phyloP scores from a whole-genome alignment of 2,888 invertebrate genomes.

The Ryuthela nishihirai region DNA sequence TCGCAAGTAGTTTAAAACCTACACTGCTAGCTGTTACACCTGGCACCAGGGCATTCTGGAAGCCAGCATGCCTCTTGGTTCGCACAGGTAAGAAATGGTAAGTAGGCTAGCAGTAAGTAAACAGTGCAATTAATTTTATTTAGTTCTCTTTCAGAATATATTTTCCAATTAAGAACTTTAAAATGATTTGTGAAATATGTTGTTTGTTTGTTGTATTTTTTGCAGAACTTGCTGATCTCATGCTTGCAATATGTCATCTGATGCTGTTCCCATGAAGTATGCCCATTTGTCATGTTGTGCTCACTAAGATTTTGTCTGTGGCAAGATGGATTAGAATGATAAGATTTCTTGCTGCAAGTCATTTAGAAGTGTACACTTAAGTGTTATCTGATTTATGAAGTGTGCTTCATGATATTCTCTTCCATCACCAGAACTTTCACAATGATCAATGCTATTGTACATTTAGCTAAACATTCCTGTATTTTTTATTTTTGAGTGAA shows the following conservation, averaged over 20 bases:
- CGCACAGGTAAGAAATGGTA: constrained; percentile 28
- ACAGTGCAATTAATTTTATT: constrained; percentile 13
- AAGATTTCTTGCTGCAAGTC: constrained; percentile 8
- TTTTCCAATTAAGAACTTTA: no score
- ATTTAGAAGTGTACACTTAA: no score
- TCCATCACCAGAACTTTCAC: no score
- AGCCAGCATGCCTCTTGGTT: constrained; percentile 12
- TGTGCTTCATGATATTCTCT: no score
- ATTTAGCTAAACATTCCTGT: no score
- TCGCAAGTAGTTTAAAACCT: constrained; percentile 25
- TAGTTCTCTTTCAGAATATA: no score
- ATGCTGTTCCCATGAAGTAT: constrained; percentile 28
- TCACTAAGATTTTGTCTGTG: constrained; percentile 27
- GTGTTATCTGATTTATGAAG: no score
- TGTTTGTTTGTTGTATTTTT: constrained; percentile 34
- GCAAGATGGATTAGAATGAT: constrained; percentile 22
- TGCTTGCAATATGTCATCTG: constrained; percentile 33
- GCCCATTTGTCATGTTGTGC: constrained; percentile 31
- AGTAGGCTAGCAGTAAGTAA: constrained; percentile 23
- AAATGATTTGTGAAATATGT: constrained; percentile 32
- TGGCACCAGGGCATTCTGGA: constrained; percentile 31
- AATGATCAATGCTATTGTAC: no score
- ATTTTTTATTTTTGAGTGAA: no score
- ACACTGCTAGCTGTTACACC: constrained; percentile 16
- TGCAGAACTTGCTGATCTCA: constrained; percentile 31